Evolutionary conservation across 1,140 invertebrate genomes (phyloP), one percentile per base, ranked within the genome.

Genomic region (Heliconius eleuchia): DNA sequence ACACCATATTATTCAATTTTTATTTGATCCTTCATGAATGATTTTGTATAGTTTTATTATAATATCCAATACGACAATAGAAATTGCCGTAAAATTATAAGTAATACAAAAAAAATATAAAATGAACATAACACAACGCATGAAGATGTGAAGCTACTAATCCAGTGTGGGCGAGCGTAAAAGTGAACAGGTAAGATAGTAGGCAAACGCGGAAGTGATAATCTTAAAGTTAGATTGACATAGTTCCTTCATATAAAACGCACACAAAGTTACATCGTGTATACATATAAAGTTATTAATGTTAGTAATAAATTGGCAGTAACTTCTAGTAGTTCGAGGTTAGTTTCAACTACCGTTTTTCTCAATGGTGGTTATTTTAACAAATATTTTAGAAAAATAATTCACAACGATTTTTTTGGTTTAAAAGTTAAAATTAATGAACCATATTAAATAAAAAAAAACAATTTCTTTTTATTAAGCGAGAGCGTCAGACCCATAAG

Each of bases 171-270:
- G 52, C n/a, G 18, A n/a, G 23, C 78, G 34, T 71, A 78, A 75
- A 27, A 52, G 50, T 76, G 77, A 91, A 74, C 80, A 81, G 88
- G 86, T 91, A 90, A 86, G 73, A 74, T 80, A 83, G 73, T 80
- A 77, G 78, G 71, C 79, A 81, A 86, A 88, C 86, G 84, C 85
- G 89, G 89, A 91, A 90, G 88, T 88, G 88, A 92, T 91, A 92
- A 91, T 91, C 90, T 91, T 91, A 91, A 90, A 93, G 88, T 93
- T 91, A 91, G 89, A 93, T 91, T 91, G 89, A 91, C 89, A 92
- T 91, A 91, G 89, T 91, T 92, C 85, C 85, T 79, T 84, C 89
- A 85, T 86, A 90, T 88, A 90, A 89, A 91, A 88, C 83, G 83
- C 82, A 86, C 85, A 85, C 81, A 76, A 85, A 88, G 87, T 88